Conservation (phyloP, 2,797 vertebrate species). For the Silurus lanzhouensis region DNA sequence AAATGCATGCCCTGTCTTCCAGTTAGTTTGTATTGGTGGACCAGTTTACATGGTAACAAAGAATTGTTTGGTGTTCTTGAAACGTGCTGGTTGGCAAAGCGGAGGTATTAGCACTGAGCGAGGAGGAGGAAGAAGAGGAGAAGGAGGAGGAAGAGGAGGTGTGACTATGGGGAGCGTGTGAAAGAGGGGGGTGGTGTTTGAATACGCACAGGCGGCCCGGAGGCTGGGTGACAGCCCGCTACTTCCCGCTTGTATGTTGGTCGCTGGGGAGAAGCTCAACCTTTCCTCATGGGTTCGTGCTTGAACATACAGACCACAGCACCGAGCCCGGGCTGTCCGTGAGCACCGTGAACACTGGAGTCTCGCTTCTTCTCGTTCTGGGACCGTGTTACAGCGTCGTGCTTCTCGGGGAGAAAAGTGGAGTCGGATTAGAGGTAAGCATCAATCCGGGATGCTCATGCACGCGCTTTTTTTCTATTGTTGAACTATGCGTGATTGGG, state of each 20-base stretch:
- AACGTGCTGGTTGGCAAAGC: not conserved
- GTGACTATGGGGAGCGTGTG: not conserved
- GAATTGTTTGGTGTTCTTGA: not conserved
- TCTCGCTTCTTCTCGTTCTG: not conserved
- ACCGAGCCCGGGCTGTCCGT: not conserved
- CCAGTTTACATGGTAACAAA: not conserved
- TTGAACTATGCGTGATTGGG: conserved; percentile 1
- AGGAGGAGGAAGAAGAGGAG: not conserved
- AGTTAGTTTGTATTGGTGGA: not conserved
- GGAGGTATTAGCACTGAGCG: not conserved
- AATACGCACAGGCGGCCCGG: conserved; percentile 41
- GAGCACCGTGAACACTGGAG: not conserved
- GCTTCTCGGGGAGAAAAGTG: conserved; percentile 46
- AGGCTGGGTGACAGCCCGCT: conserved; percentile 31
- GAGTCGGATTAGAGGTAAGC: conserved; percentile 50
- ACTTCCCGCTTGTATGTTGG: not conserved
- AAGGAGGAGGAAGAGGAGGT: conserved; percentile 10
- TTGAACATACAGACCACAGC: not conserved
- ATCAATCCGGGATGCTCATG: not conserved
- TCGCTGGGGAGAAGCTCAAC: not conserved
- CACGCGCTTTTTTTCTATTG: conserved; percentile 42
- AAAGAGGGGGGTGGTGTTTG: conserved; percentile 26
- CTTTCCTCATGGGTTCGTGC: conserved; percentile 9
- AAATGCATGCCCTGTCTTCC: not conserved
- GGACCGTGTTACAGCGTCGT: conserved; percentile 1